Evolutionary conservation across 2,113 vertebrate species (phyloP).

Genomic region (Odocoileus hemionus): DNA sequence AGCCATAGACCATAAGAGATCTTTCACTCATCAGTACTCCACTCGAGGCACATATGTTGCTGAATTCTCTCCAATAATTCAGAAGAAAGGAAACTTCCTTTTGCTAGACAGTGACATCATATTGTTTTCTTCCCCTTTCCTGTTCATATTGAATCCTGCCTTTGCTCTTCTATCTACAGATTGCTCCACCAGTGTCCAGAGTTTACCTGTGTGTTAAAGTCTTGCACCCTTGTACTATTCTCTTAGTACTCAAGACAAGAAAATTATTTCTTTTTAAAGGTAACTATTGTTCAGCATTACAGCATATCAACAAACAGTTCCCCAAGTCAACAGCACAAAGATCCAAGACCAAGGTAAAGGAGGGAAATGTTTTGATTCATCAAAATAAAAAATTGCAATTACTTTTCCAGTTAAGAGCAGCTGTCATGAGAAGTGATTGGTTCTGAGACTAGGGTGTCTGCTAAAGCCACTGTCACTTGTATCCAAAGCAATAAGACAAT

Average conservation of each 20-base stretch:
- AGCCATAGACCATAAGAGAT: neutral
- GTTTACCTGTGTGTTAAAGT: neutral
- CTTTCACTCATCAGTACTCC: neutral
- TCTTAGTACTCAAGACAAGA: neutral
- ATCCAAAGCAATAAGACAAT: neutral
- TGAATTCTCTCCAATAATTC: constrained; percentile 4
- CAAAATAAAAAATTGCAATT: neutral
- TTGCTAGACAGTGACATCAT: neutral
- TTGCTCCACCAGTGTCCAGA: neutral
- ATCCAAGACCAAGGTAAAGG: neutral
- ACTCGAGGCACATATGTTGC: neutral
- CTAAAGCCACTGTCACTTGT: neutral
- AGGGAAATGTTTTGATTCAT: neutral
- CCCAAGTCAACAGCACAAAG: neutral
- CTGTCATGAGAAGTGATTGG: neutral
- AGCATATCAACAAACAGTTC: neutral
- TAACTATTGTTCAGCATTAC: neutral
- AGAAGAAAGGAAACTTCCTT: constrained; percentile 12
- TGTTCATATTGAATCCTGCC: neutral
- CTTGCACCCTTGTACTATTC: neutral
- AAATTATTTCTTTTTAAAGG: neutral
- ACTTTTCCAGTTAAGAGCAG: neutral
- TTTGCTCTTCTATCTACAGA: neutral
- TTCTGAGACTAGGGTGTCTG: neutral
- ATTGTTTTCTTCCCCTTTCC: neutral